phyloP scores from a whole-genome alignment of 2,797 vertebrate genomes.

The Poecile montanus region DNA sequence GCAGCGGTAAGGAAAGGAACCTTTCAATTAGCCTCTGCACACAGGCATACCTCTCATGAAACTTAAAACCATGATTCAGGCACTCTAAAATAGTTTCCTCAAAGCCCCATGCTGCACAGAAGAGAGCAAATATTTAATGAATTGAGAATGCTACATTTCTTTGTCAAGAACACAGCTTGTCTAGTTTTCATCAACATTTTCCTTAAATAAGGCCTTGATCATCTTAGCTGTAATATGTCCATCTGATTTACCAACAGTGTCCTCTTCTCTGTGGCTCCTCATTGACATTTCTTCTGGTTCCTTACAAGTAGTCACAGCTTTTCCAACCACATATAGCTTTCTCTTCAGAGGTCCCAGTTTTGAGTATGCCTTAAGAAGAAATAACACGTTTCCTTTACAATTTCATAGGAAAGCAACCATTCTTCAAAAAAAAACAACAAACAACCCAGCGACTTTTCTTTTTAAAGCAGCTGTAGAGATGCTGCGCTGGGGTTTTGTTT shows the following conservation, averaged over 20 bases:
- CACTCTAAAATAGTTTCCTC: neutral
- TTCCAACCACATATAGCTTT: conserved; percentile 74
- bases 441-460: neutral
- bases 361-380: conserved; percentile 67
- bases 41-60: neutral
- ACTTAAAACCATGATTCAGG: neutral
- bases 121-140: conserved; percentile 3
- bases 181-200: neutral
- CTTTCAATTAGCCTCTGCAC: neutral
- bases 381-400: neutral
- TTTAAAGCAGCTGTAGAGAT: neutral
- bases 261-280: neutral
- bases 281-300: conserved; percentile 12
- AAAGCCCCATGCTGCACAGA: neutral
- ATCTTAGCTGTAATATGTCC: conserved; percentile 72
- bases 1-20: neutral
- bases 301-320: conserved; percentile 61
- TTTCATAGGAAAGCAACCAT: neutral
- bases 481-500: neutral
- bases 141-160: neutral
- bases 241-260: neutral
- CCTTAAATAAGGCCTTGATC: conserved; percentile 68
- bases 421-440: neutral
- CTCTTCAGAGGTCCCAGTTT: conserved; percentile 77
- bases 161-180: neutral